Percentiles rank a stretch among this genome's conserved stretches.
phyloP scores from a whole-genome alignment of 2,888 invertebrate species.

The Pachycephus smyrnensis region DNA sequence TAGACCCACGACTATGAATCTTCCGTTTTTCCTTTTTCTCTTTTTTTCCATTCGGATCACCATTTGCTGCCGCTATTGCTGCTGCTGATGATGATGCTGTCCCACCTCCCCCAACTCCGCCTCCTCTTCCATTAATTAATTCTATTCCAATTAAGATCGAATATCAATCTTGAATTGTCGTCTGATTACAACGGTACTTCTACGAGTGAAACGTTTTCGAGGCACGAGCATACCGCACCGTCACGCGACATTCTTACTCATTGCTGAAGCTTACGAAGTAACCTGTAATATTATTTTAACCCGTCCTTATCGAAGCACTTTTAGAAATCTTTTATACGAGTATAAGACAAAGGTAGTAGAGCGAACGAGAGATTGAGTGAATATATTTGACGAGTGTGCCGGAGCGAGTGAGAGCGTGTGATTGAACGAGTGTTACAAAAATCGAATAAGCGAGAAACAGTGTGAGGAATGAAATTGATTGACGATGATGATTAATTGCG shows the following conservation, averaged over 20 bases:
- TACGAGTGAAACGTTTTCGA: not conserved
- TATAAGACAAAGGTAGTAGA: slow-evolving; percentile 41
- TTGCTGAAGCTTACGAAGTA: slow-evolving; percentile 11
- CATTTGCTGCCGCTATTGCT: not conserved
- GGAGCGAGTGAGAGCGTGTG: not conserved
- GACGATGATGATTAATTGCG: slow-evolving; percentile 48
- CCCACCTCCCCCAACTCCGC: not conserved
- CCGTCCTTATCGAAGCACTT: slow-evolving; percentile 49
- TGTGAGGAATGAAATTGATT: not conserved
- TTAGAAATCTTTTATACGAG: slow-evolving; percentile 55
- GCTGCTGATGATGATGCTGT: not conserved
- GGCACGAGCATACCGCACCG: not conserved
- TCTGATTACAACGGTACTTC: not conserved
- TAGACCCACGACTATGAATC: slow-evolving; percentile 1
- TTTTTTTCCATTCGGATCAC: not conserved
- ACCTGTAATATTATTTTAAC: slow-evolving; percentile 41
- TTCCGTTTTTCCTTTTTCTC: not conserved
- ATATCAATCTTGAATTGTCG: not conserved
- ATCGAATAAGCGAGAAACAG: not conserved
- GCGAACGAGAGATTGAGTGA: not conserved
- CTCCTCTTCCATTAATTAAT: not conserved
- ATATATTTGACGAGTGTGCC: not conserved
- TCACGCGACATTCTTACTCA: slow-evolving; percentile 12
- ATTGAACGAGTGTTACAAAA: not conserved
- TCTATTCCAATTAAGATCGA: not conserved